These are phyloP conservation scores for Empis livida DNA, from an alignment of 2,888 invertebrate genomes.

Conservation along the genomic window DNA sequence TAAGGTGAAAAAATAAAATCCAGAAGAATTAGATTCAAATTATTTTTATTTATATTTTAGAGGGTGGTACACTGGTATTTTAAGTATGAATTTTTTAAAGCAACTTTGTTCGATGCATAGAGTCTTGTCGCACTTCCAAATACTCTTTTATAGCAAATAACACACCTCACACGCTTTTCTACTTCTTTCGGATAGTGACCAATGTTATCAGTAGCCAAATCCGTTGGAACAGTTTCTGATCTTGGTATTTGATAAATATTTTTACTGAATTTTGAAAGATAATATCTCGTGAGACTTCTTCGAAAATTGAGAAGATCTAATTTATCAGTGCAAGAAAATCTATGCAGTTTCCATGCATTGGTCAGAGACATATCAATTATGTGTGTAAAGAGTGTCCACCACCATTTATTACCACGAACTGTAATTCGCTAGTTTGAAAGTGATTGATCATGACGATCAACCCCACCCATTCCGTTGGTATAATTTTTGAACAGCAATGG, in stretches of 20 bases:
- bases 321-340: neutral
- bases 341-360: neutral
- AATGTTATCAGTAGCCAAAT: neutral
- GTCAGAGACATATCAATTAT: neutral
- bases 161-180: neutral
- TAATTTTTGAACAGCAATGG: neutral
- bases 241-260: neutral
- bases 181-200: neutral
- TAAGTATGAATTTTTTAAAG: no score
- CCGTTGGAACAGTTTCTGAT: neutral
- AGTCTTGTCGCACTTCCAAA: neutral
- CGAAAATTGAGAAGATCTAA: neutral
- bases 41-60: no score
- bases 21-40: no score
- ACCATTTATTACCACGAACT: neutral
- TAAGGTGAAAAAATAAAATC: no score
- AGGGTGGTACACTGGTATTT: no score
- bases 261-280: neutral
- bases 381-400: neutral
- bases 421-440: neutral
- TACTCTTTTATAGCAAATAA: neutral
- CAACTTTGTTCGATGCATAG: no score
- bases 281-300: neutral
- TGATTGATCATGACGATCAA: neutral
- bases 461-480: neutral